Evolutionary conservation across 2,888 invertebrate genomes (phyloP), one percentile per base, ranked within the genome.

Genomic region (Yponomeuta malinellus): DNA sequence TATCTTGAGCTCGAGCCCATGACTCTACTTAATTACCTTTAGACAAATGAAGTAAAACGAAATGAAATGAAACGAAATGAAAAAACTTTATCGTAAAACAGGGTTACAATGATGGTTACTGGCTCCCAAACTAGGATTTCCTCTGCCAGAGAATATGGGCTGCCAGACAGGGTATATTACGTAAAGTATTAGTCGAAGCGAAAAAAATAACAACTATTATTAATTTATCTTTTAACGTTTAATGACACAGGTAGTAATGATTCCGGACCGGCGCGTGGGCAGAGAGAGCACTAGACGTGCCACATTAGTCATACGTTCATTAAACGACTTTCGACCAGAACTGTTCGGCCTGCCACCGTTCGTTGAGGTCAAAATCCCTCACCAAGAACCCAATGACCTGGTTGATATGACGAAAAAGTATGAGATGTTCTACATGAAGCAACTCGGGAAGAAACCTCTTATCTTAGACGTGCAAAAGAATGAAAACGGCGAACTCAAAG

Each of bases 241-340:
- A 48, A 63, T 63, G 71, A 71, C 72, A 0, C 78, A 89, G 89
- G 95, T 94, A 2, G 94, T 97, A 0, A 95, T 96, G 95, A 95
- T 96, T 2, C 96, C 97, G 0, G 95, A 95, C 79, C 71, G 73
- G 0, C 79, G 79, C 0, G 6, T 87, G 1, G 31, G 10, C 81
- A 83, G 6, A 75, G 78, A 0, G 78, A 82, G 1, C 72, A 75
- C 1, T 83, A 84, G 0, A 75, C 79, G 0, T 77, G 96, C 97
- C 0, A 95, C 96, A 0, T 78, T 95, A 29, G 95, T 96, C 0
- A 77, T 98, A 10, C 87, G 93, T 0, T 95, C 96, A 0, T 84
- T 98, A 10, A 92, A 95, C 75, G 94, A 97, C n/a, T 96, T 98
- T 81, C 91, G 94, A 75, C 97, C 97, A 0, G 96, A 97, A 82